Evolutionary conservation across 2,888 invertebrate species (phyloP), one percentile per base, ranked within the genome.

Genomic region (Ornithoptera priamus): DNA sequence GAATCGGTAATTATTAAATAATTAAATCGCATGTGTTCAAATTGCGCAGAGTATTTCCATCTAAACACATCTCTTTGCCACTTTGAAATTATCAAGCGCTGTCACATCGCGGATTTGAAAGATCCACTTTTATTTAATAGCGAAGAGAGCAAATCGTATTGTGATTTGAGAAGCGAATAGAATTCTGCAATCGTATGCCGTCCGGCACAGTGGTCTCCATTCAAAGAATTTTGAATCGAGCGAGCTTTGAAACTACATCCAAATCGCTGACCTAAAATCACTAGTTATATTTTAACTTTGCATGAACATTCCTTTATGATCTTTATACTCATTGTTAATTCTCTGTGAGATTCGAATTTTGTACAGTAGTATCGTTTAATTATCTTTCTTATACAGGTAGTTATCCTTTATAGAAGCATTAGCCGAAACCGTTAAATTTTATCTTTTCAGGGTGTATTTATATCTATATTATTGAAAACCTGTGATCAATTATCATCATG

Each of bases 131-230:
- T 50, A 62, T 59, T 60, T 30, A 62, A 50, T 59, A 30, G 60
- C 42, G 24, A 67, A 67, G 24, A 58, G 30, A 50, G 58, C 70
- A 62, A 71, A 67, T 42, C 56, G 62, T 57, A 58, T 22, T 71
- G 15, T 6, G 61, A 70, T 67, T 68, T 71, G 67, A 71, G 67
- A 64, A 71, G 61, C 53, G 42, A 63, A 64, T 67, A 61, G 64
- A 60, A 22, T 62, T 20, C 58, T 62, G 36, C 61, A 36, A 62
- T 42, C 53, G 20, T 39, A 24, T 46, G 39, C 10, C 22, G 58
- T 58, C 30, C 65, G 18, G 61, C 30, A 20, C 20, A 53, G 63
- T 53, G 39, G 6, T 50, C 62, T 57, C 60, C 57, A 61, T 66
- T 67, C 59, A 64, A 17, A 30, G 56, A 22, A 64, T 56, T 63